Base-by-base conservation (phyloP, 2,797 vertebrate species). In the Nyctalus aviator region DNA sequence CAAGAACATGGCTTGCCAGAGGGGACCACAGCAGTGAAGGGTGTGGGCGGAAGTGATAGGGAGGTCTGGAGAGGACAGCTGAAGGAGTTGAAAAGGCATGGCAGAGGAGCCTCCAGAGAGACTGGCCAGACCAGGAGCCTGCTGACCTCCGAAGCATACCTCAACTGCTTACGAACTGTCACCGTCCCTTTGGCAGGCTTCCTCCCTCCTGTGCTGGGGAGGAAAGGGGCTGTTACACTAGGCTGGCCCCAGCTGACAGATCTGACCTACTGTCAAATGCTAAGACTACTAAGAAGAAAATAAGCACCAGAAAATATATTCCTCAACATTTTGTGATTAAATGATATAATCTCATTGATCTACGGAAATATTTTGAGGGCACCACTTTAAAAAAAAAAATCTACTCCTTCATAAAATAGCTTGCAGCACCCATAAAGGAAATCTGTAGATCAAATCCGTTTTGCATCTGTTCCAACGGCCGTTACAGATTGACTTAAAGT, bases 331-430 rank as follows among this genome's bases (percentile, higher is more conserved):
- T 18, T 55, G 44, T 18, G 27, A 84, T 71, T 79, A 88, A 92
- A 90, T 76, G 27, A 53, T 91, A 14, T 72, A 91, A 91, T 89
- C 66, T 53, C 59, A 96, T 71, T 91, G 90, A 88, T 71, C 46
- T 64, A 91, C 27, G 11, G 71, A 88, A 46, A 59, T 44, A 89
- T 53, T 32, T 86, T 59, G 62, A 84, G 90, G 62, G n/a, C 27
- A 84, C 50, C 35, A 88, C 59, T 87, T 95, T 15, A 72, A 87
- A 78, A 59, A 57, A 94, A n/a, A n/a, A 41, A 41, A 78, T 72
- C 48, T 88, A 53, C 66, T 91, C 35, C 21, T 83, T 78, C n/a
- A 35, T 32, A 25, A 50, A 91, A 81, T 20, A 87, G 62, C 79
- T 71, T 90, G 83, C 15, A 83, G 69, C 30, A 50, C 50, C 44